phyloP scores from a whole-genome alignment of 2,888 invertebrate genomes.

The Doris montereyensis region DNA sequence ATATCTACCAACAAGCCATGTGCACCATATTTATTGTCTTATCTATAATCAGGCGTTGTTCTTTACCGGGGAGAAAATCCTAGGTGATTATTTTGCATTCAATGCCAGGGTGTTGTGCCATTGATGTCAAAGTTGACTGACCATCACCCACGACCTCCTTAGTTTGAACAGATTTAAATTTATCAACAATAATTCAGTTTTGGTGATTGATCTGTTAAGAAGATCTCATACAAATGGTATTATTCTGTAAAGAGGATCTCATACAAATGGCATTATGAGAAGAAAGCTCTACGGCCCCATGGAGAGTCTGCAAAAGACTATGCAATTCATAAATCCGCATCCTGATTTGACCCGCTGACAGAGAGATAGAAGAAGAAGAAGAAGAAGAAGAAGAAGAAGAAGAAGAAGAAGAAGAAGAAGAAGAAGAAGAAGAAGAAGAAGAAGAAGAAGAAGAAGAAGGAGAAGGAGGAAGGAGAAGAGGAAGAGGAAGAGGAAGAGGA shows the following conservation, averaged over 20 bases:
- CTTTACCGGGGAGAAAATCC: no score
- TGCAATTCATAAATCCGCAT: no score
- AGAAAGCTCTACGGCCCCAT: no score
- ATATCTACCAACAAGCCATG: no score
- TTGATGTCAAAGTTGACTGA: no score
- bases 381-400: conserved; percentile 5
- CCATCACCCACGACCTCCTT: no score
- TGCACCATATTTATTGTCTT: no score
- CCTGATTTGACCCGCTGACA: neutral
- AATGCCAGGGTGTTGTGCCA: no score
- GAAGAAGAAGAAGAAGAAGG: neutral
- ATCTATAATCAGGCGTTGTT: no score
- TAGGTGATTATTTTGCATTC: no score
- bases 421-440: neutral
- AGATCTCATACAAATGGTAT: neutral
- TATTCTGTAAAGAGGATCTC: neutral
- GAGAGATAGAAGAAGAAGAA: conserved; percentile 18
- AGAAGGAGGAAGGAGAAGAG: neutral
- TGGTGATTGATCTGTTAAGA: neutral
- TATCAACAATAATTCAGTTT: neutral
- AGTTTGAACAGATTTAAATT: no score
- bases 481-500: neutral
- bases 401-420: neutral
- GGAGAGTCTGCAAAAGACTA: no score
- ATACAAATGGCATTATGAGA: neutral